A percentile compares a stretch with the other conserved stretches of the same genome.
Evolutionary conservation across 2,797 vertebrate species (phyloP).

Genomic region (Lacerta viridis): DNA sequence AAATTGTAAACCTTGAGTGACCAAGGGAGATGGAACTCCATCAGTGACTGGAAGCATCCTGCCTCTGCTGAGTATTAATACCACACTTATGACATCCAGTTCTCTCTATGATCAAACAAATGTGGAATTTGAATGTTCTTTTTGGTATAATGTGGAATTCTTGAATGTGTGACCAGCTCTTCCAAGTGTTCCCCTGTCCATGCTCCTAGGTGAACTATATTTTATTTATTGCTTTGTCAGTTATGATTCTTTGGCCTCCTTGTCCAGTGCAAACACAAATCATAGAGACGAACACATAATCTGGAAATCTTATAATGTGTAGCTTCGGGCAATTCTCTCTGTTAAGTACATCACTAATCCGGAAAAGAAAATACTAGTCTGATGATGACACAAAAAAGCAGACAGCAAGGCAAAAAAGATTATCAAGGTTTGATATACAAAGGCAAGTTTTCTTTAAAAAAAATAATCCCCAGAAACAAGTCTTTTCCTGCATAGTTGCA

Average conservation of each 20-base stretch:
- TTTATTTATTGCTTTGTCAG: background rate
- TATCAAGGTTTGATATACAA: conserved; percentile 31
- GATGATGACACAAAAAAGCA: conserved; percentile 39
- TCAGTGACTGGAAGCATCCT: background rate
- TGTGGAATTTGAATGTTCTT: background rate
- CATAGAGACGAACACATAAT: background rate
- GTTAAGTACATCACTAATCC: background rate
- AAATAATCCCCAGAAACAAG: background rate
- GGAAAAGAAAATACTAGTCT: conserved; percentile 38
- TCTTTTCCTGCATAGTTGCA: conserved; percentile 13
- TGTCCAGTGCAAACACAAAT: conserved; percentile 21
- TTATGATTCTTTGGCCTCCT: conserved; percentile 27
- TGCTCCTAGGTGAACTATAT: background rate
- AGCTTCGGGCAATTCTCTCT: conserved; percentile 35
- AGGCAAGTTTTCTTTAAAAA: background rate
- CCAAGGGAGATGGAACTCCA: background rate
- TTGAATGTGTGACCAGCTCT: background rate
- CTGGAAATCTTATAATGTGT: background rate
- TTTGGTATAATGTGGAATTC: background rate
- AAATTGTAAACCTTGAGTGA: background rate
- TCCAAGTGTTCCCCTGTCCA: background rate
- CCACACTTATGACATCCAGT: background rate
- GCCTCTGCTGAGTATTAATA: background rate
- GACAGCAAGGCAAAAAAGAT: conserved; percentile 22
- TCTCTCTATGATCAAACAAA: background rate